phyloP scores from a whole-genome alignment of 2,797 vertebrate species.

The Oreortyx pictus region DNA sequence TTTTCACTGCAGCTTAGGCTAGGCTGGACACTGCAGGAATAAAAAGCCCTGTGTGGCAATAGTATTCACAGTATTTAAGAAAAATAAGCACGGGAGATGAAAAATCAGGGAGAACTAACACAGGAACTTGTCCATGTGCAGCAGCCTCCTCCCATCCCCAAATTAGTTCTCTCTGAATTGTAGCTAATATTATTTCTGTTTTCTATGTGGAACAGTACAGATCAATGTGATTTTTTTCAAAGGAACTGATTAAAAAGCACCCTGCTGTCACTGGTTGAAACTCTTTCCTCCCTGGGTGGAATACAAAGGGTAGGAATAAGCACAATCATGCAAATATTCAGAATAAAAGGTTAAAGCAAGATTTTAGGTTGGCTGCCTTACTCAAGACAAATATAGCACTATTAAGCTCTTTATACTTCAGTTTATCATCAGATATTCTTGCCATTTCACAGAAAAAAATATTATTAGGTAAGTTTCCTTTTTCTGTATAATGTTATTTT shows the following conservation, averaged over 20 bases:
- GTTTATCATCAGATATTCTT: background rate
- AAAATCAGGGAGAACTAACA: background rate
- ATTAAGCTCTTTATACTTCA: background rate
- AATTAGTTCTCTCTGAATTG: background rate
- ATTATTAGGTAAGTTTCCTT: background rate
- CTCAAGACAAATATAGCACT: background rate
- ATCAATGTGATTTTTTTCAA: constrained; percentile 40
- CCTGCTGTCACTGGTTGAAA: background rate
- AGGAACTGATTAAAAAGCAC: constrained; percentile 14
- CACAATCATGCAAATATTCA: constrained; percentile 21
- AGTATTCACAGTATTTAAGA: background rate
- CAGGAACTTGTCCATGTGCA: background rate
- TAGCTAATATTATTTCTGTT: constrained; percentile 1
- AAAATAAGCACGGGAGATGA: background rate
- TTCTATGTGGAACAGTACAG: background rate
- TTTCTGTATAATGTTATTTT: background rate
- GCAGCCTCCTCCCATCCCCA: background rate
- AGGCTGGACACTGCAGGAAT: background rate
- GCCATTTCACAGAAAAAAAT: background rate
- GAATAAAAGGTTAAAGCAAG: constrained; percentile 18
- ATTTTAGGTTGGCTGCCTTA: background rate
- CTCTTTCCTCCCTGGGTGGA: background rate
- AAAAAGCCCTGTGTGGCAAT: background rate
- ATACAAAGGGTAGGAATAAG: background rate
- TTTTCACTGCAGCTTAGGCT: background rate